A percentile compares a stretch with the other conserved stretches of the same genome.
Conservation (phyloP, 2,797 vertebrate species). For the Chromobotia macracanthus region DNA sequence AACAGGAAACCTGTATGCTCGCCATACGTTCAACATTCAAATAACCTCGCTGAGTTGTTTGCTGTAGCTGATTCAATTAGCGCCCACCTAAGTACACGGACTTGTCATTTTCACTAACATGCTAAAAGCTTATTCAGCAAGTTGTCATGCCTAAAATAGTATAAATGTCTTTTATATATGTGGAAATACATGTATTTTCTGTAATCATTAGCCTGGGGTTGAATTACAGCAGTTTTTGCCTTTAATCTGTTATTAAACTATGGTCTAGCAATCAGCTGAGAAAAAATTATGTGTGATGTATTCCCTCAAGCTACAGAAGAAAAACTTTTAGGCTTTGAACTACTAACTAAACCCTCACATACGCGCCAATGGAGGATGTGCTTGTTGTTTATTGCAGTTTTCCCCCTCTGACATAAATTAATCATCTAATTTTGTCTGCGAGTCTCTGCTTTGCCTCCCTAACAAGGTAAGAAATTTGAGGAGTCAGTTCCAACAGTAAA, state of each 20-base stretch:
- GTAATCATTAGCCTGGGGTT: neutral
- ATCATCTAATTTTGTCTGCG: slow-evolving; percentile 16
- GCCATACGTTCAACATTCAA: neutral
- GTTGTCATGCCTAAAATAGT: neutral
- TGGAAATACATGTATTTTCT: neutral
- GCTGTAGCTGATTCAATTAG: neutral
- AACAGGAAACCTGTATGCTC: neutral
- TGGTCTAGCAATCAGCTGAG: neutral
- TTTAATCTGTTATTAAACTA: neutral
- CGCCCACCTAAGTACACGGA: neutral
- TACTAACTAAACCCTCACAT: slow-evolving; percentile 1
- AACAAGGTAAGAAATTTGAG: slow-evolving; percentile 11
- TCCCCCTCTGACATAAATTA: neutral
- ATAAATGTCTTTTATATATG: neutral
- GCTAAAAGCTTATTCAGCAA: neutral
- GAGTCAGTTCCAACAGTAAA: slow-evolving; percentile 14
- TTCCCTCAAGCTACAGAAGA: neutral
- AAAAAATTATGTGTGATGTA: neutral
- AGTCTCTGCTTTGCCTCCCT: slow-evolving; percentile 8
- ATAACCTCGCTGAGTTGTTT: neutral
- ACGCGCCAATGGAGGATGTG: neutral
- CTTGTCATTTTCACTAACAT: neutral
- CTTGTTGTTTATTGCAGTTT: slow-evolving; percentile 1
- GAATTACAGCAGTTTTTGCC: neutral
- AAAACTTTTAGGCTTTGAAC: slow-evolving; percentile 2